Conservation (phyloP, 2,888 invertebrate genomes). For the Drosophila meridionalis region DNA sequence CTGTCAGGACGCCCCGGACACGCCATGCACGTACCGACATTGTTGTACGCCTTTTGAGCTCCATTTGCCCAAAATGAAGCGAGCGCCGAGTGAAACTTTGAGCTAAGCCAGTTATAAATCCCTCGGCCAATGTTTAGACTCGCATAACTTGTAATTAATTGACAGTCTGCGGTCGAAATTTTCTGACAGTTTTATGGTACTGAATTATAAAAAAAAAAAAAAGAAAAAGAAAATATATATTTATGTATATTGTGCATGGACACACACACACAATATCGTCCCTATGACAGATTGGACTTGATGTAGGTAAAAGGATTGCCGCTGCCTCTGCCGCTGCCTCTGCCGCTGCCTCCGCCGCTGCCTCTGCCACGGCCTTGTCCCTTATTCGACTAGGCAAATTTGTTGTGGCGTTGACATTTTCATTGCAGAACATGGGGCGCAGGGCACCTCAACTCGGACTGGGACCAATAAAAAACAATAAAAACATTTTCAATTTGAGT, state of each 20-base stretch:
- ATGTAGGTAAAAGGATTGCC: conserved; percentile 34
- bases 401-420: conserved; percentile 38
- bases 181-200: conserved; percentile 16
- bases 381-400: conserved; percentile 25
- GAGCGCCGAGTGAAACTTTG: conserved; percentile 7
- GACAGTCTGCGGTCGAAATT: conserved; percentile 41
- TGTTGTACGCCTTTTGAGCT: conserved; percentile 18
- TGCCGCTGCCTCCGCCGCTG: not conserved
- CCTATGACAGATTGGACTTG: conserved; percentile 39
- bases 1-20: not conserved
- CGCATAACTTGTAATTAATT: conserved; percentile 44
- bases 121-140: conserved; percentile 2
- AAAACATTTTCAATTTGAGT: conserved; percentile 71
- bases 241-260: not conserved
- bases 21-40: not conserved
- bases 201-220: not conserved
- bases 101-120: conserved; percentile 30
- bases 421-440: conserved; percentile 22
- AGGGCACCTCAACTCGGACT: conserved; percentile 3
- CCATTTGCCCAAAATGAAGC: conserved; percentile 20
- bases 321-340: not conserved
- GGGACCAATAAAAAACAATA: conserved; percentile 42
- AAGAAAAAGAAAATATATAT: not conserved
- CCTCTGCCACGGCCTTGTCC: not conserved
- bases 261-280: conserved; percentile 10